Evolutionary conservation across 2,888 invertebrate genomes (phyloP).

Genomic region (Volucella zonaria): DNA sequence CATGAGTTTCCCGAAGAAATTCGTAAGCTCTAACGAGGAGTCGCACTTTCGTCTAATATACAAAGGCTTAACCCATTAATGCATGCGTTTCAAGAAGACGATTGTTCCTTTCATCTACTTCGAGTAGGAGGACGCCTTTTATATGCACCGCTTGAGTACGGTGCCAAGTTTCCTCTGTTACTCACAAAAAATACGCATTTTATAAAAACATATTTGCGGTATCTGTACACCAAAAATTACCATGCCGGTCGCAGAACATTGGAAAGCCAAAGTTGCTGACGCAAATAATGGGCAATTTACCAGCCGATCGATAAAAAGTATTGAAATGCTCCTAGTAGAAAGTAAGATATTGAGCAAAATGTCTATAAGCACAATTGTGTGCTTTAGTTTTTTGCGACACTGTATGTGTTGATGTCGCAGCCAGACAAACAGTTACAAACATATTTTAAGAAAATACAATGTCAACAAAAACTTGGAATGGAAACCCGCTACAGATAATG

Average conservation of each 20-base stretch:
- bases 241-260: conserved; percentile 40
- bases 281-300: conserved; percentile 58
- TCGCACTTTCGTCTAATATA: conserved; percentile 1
- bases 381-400: too few relatives aligned
- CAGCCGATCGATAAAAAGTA: conserved; percentile 13
- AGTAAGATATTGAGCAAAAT: too few relatives aligned
- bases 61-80: conserved; percentile 49
- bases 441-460: too few relatives aligned
- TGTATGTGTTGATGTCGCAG: too few relatives aligned
- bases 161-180: conserved; percentile 35
- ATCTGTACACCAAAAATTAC: conserved; percentile 46
- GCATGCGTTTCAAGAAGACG: conserved; percentile 22
- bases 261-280: conserved; percentile 42
- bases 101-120: conserved; percentile 33
- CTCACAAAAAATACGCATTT: conserved; percentile 37
- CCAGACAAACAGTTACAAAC: too few relatives aligned
- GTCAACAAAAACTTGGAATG: too few relatives aligned
- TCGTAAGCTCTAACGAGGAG: conserved; percentile 5
- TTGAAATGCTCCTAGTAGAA: too few relatives aligned
- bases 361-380: too few relatives aligned
- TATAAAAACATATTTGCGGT: conserved; percentile 34
- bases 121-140: conserved; percentile 46
- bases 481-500: too few relatives aligned
- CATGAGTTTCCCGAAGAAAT: conserved; percentile 54
- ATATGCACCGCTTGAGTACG: conserved; percentile 45